Conservation (phyloP, 1,140 invertebrate species). For the Portunus trituberculatus region DNA sequence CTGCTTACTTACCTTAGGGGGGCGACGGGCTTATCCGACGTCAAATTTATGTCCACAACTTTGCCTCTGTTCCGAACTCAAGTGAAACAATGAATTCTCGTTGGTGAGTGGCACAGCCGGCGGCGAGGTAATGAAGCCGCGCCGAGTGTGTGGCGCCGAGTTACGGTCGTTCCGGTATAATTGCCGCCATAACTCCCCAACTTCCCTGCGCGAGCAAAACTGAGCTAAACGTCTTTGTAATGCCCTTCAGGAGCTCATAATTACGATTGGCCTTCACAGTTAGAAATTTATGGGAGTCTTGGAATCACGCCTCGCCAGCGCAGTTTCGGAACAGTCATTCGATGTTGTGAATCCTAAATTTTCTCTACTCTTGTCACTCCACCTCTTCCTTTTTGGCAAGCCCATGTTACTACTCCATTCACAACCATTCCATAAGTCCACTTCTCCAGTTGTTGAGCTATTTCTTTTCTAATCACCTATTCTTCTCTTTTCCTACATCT, state of each 20-base stretch:
- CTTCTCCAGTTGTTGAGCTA: background rate
- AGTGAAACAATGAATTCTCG: conserved; percentile 22
- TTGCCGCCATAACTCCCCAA: conserved; percentile 9
- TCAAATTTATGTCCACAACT: conserved; percentile 23
- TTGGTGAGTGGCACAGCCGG: conserved; percentile 15
- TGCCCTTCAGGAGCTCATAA: background rate
- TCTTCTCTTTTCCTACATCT: background rate
- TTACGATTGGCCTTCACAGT: background rate
- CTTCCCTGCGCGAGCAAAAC: conserved; percentile 15
- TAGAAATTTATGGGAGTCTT: conserved; percentile 2
- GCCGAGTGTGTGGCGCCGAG: conserved; percentile 15
- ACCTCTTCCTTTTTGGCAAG: background rate
- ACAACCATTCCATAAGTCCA: background rate
- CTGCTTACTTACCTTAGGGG: background rate
- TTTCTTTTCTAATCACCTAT: background rate
- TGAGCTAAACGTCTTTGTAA: conserved; percentile 22
- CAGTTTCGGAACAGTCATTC: background rate
- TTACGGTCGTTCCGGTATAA: conserved; percentile 12
- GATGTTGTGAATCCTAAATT: conserved; percentile 9
- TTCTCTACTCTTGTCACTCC: background rate
- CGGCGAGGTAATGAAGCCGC: background rate
- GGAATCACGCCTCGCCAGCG: background rate
- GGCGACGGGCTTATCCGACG: conserved; percentile 7
- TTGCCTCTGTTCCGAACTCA: background rate
- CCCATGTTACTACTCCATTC: background rate